A percentile compares a stretch with the other conserved stretches of the same genome.
phyloP scores from a whole-genome alignment of 2,797 vertebrate species.

The Micromesistius poutassou region DNA sequence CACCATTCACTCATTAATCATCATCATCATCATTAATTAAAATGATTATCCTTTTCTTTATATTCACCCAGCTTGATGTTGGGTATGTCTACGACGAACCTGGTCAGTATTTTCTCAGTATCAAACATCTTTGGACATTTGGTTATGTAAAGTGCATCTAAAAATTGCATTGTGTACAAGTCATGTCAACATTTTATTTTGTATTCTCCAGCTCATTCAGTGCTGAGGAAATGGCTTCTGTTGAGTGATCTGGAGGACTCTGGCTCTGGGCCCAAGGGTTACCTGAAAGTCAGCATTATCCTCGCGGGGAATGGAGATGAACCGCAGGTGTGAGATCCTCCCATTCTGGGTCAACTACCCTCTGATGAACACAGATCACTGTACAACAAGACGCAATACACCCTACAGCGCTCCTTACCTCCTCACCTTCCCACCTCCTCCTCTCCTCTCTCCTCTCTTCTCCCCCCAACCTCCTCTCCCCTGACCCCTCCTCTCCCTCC shows the following conservation, averaged over 20 bases:
- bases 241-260: conserved; percentile 87
- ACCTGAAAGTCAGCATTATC: conserved; percentile 94
- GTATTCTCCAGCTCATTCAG: conserved; percentile 60
- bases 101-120: conserved; percentile 65
- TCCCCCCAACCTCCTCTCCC: too few species aligned
- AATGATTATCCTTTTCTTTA: background rate
- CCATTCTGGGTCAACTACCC: background rate
- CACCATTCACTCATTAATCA: background rate
- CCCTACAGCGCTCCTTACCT: background rate
- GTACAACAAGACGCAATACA: background rate
- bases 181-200: background rate
- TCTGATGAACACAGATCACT: conserved; percentile 6
- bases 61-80: conserved; percentile 81
- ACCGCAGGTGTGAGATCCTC: conserved; percentile 74
- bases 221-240: conserved; percentile 93
- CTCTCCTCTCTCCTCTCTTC: background rate
- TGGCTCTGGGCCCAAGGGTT: conserved; percentile 85
- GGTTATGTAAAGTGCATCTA: background rate
- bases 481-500: background rate
- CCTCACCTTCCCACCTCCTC: background rate
- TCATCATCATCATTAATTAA: background rate
- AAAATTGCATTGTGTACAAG: background rate
- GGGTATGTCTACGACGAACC: conserved; percentile 91
- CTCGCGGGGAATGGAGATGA: conserved; percentile 89
- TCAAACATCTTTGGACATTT: conserved; percentile 17